These are phyloP conservation scores for Ceyx cyanopectus DNA, from an alignment of 2,113 vertebrate genomes.

Conservation along the genomic window DNA sequence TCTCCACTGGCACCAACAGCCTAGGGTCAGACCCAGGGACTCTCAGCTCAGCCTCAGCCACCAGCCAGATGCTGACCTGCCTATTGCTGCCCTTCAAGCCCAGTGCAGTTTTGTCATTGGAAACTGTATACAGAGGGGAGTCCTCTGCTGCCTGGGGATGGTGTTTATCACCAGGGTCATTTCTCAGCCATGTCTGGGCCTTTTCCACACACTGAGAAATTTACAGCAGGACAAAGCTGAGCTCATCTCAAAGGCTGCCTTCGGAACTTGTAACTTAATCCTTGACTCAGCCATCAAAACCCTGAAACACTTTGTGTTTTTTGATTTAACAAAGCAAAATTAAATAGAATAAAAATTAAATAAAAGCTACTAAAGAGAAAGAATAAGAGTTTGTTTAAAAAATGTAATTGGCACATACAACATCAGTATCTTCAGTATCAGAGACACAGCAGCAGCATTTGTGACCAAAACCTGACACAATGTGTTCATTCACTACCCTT, in stretches of 20 bases:
- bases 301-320: background rate
- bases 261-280: background rate
- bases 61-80: background rate
- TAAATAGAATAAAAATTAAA: background rate
- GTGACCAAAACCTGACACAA: background rate
- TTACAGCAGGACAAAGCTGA: background rate
- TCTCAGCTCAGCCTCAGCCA: background rate
- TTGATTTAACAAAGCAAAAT: background rate
- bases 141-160: background rate
- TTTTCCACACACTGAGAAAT: background rate
- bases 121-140: background rate
- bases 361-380: background rate
- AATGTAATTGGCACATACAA: background rate
- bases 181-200: accelerated
- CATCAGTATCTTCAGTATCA: background rate
- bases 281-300: background rate
- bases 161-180: background rate
- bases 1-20: background rate
- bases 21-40: background rate
- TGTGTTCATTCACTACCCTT: background rate
- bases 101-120: background rate
- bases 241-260: background rate
- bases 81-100: background rate
- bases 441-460: background rate
- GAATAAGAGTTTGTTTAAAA: background rate